Conservation (phyloP, 2,113 vertebrate genomes). For the Leptosomus discolor region DNA sequence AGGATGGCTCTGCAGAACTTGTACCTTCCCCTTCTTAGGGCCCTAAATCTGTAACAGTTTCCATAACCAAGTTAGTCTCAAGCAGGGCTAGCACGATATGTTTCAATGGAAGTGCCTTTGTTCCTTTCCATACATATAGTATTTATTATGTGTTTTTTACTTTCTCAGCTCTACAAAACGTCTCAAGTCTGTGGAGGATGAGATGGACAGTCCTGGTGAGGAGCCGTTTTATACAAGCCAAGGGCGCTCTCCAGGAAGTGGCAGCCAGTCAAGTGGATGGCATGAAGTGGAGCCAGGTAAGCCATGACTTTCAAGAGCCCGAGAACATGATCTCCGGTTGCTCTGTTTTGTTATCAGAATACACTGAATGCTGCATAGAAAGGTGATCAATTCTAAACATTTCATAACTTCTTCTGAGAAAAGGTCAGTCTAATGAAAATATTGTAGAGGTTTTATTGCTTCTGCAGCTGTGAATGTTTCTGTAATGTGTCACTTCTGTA, state of each 20-base stretch:
- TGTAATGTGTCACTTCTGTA: slow-evolving; percentile 45
- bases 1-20: not conserved
- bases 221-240: slow-evolving; percentile 96
- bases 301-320: not conserved
- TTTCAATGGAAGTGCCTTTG: not conserved
- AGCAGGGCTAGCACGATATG: not conserved
- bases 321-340: not conserved
- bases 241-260: slow-evolving; percentile 92
- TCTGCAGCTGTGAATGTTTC: slow-evolving; percentile 62
- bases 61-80: not conserved
- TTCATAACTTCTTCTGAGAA: not conserved
- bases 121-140: not conserved
- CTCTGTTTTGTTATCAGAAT: not conserved
- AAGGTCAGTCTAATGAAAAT: not conserved
- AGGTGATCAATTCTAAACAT: not conserved
- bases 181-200: slow-evolving; percentile 98
- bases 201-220: slow-evolving; percentile 97
- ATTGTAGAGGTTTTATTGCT: slow-evolving; percentile 16
- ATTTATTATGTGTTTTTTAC: not conserved
- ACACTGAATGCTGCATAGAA: not conserved
- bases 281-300: slow-evolving; percentile 98
- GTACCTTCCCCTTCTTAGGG: not conserved
- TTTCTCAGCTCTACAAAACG: slow-evolving; percentile 93
- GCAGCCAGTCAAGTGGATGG: slow-evolving; percentile 95
- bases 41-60: not conserved